Percentiles rank a stretch among this genome's conserved stretches.
Evolutionary conservation across 2,888 invertebrate species (phyloP).

Genomic region (Diaphora mendica): DNA sequence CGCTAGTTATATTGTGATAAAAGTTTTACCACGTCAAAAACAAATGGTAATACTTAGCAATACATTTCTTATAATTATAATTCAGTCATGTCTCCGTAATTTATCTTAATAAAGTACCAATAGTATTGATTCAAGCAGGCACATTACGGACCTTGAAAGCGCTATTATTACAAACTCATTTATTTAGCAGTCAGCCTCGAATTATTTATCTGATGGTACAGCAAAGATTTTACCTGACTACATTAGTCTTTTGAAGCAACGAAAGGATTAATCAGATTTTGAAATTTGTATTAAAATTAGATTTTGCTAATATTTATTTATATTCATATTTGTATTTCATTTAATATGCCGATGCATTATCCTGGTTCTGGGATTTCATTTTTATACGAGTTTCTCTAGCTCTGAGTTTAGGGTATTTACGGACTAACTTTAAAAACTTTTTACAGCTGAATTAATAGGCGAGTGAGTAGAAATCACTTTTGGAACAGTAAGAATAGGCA

Average conservation of each 20-base stretch:
- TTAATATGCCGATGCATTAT: neutral
- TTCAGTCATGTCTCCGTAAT: neutral
- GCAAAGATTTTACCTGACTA: constrained; percentile 23
- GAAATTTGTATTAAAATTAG: constrained; percentile 1
- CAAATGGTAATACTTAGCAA: no score
- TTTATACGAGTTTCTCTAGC: neutral
- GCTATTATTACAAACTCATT: constrained; percentile 30
- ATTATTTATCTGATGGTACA: constrained; percentile 31
- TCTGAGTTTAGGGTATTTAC: neutral
- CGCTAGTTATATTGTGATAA: no score
- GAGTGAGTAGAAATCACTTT: neutral
- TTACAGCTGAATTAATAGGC: no score
- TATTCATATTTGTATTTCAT: neutral
- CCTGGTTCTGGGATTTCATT: neutral
- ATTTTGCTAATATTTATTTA: neutral
- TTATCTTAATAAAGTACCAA: neutral
- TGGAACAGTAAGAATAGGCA: neutral
- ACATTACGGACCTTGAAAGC: neutral
- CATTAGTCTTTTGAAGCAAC: constrained; percentile 30
- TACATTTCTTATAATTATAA: neutral
- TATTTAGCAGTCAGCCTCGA: constrained; percentile 20
- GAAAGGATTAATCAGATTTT: constrained; percentile 39
- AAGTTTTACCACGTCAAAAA: no score
- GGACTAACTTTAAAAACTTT: neutral
- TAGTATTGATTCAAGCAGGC: neutral